phyloP scores from a whole-genome alignment of 2,888 invertebrate species.

The Platypus cylindrus region DNA sequence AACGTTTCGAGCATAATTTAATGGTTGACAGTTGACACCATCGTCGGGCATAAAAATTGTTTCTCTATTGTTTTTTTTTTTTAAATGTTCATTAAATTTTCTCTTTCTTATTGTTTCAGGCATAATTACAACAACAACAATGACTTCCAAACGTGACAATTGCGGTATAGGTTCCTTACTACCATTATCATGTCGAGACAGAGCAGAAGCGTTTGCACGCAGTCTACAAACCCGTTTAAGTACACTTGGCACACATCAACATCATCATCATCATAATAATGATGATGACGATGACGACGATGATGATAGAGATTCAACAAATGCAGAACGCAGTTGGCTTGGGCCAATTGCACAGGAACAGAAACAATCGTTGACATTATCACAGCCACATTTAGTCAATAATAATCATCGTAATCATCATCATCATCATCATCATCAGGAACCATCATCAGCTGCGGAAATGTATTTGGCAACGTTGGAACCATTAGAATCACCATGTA shows the following conservation, averaged over 20 bases:
- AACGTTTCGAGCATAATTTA: too few species aligned
- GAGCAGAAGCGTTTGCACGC: conserved; percentile 70
- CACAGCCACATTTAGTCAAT: conserved; percentile 40
- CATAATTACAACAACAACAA: too few species aligned
- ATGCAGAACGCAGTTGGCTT: conserved; percentile 24
- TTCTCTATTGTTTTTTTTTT: too few species aligned
- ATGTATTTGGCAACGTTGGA: conserved; percentile 50
- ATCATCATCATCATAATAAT: too few species aligned
- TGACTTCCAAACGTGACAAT: conserved; percentile 39
- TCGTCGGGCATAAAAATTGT: too few species aligned
- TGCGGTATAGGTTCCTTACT: conserved; percentile 56
- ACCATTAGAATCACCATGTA: conserved; percentile 53
- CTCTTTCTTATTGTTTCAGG: too few species aligned
- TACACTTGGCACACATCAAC: conserved; percentile 52
- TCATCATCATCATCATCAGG: too few species aligned
- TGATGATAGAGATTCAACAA: conserved; percentile 12
- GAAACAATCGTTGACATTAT: conserved; percentile 29
- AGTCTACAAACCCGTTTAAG: conserved; percentile 62
- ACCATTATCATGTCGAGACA: conserved; percentile 67
- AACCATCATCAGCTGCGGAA: conserved; percentile 42
- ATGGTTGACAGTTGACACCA: too few species aligned
- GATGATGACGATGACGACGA: too few species aligned
- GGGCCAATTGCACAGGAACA: too few species aligned
- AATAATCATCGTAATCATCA: too few species aligned
- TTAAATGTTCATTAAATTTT: too few species aligned